phyloP scores from a whole-genome alignment of 92 coral and sea anemone species.

The Bergia sp. region DNA sequence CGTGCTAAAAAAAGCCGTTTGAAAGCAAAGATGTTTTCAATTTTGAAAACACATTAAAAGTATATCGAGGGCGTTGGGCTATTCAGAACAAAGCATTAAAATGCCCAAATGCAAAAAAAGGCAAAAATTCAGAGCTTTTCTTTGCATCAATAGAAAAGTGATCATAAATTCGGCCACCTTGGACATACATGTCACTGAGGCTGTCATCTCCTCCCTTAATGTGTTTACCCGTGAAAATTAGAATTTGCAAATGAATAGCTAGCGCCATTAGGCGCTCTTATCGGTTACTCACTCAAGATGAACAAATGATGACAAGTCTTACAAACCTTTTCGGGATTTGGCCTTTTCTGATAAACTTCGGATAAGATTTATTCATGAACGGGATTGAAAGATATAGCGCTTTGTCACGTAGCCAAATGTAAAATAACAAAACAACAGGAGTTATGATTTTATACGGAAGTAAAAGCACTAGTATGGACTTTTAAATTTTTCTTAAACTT shows the following conservation, averaged over 20 bases:
- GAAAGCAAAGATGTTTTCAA: not conserved
- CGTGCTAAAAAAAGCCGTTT: not conserved
- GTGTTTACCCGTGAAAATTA: constrained; percentile 70
- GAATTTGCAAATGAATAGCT: constrained; percentile 58
- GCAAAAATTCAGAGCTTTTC: constrained; percentile 31
- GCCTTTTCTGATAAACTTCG: constrained; percentile 34
- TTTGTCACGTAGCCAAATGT: constrained; percentile 41
- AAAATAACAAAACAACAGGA: not conserved
- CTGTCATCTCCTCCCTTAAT: constrained; percentile 67
- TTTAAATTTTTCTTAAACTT: not conserved
- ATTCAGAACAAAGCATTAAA: not conserved
- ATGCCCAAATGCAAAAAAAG: not conserved
- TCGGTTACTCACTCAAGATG: constrained; percentile 34
- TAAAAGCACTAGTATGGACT: not conserved
- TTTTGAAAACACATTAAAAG: not conserved
- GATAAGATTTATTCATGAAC: constrained; percentile 32
- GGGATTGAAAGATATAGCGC: constrained; percentile 28
- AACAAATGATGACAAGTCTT: constrained; percentile 38
- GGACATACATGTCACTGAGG: constrained; percentile 68
- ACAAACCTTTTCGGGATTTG: constrained; percentile 16
- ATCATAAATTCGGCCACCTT: constrained; percentile 46
- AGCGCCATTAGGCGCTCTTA: constrained; percentile 37
- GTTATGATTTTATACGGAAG: not conserved
- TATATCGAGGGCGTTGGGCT: not conserved
- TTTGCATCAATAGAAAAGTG: constrained; percentile 37